A percentile compares a stretch with the other conserved stretches of the same genome.
Evolutionary conservation across 2,113 vertebrate genomes (phyloP).

Genomic region (Microcebus lehilahytsara): DNA sequence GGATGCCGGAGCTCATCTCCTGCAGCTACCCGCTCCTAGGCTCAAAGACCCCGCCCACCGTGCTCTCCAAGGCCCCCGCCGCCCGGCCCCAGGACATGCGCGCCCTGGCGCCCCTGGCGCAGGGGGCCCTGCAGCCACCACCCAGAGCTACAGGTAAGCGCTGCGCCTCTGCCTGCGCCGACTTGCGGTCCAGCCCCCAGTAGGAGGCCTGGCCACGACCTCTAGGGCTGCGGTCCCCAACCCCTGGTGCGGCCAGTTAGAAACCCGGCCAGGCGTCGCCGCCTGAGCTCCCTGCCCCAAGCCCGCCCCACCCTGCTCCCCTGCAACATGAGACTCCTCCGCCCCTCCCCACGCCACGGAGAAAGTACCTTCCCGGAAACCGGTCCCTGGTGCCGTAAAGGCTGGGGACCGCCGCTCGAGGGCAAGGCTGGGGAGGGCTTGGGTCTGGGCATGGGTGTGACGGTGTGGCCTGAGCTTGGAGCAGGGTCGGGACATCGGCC

Average conservation of each 20-base stretch:
- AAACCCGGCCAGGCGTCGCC: no score
- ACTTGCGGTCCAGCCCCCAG: not conserved
- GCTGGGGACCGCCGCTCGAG: not conserved
- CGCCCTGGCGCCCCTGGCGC: no score
- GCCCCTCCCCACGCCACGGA: no score
- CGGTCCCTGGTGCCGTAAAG: no score
- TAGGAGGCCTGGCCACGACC: not conserved
- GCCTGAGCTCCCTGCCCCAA: no score
- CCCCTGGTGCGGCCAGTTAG: no score
- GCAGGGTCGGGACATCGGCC: rapidly evolving
- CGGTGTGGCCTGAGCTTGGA: not conserved
- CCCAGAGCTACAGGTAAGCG: constrained; percentile 48
- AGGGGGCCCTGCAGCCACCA: not conserved
- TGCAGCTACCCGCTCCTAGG: not conserved
- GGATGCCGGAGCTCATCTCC: not conserved
- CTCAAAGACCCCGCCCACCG: rapidly evolving
- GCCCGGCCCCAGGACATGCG: rapidly evolving
- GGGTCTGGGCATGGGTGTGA: not conserved
- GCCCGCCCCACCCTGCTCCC: no score
- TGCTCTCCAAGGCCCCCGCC: not conserved
- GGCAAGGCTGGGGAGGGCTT: not conserved
- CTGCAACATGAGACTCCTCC: no score
- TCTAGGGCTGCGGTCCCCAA: no score
- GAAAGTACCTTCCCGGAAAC: no score
- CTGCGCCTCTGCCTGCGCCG: not conserved